Evolutionary conservation across 53 echinoderm and acorn worm species (phyloP), one percentile per base, ranked within the genome.

Genomic region (Zoroaster sp.): DNA sequence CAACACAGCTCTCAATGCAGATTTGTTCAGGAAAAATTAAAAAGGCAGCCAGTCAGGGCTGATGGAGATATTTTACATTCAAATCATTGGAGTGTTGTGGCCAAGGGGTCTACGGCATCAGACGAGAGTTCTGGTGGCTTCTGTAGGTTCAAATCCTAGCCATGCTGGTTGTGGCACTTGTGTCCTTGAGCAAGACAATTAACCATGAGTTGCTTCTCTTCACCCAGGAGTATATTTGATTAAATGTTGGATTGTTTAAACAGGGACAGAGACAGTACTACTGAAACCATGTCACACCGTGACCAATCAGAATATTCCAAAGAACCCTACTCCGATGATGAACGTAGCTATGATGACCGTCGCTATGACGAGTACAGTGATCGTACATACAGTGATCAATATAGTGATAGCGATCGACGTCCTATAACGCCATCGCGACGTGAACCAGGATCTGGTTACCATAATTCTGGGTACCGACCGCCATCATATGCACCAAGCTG

Each of bases 401-500:
- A 76, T 15, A 82, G 81, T 32, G 90, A 82, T 35, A 77, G 70
- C 53, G 83, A 80, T 15, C 87, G 77, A 17, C 81, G 83, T 1
- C 91, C 94, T 1, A 69, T 90, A 47, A 40, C 89, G 6, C 91
- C 91, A 21, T 88, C 73, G 20, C 89, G 81, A 17, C 78, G 77
- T 14, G 82, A 78, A 44, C 83, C 35, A 51, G 90, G 80, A 4
- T 54, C 89, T 3, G 69, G 88, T 23, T 96, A 91, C 55, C 88
- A 93, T 51, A 93, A 96, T 67, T 47, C 89, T 4, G 93, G 89
- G 66, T 93, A 93, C 80, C 70, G 92, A 46, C 96, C 93, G 13
- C 83, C 92, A 1, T 93, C 96, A 10, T 96, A 96, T 46, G 87
- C 93, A 20, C 83, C 94, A 1, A 94, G 91, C 92, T 96, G 94